Conservation (phyloP, 2,113 vertebrate species). For the Martes martes region DNA sequence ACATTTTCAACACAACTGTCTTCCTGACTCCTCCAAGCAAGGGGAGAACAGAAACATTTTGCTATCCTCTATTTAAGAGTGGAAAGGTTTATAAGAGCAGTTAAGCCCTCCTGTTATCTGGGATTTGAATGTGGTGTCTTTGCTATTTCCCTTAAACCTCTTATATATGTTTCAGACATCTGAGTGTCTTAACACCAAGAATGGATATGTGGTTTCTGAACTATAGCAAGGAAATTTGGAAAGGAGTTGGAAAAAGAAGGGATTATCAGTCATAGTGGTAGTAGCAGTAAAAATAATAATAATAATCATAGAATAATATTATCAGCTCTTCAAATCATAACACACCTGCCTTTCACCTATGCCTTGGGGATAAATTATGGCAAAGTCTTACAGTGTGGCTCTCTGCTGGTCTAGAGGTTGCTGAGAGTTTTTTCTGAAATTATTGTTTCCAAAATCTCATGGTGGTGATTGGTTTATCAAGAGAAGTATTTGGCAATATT, state of each 20-base stretch:
- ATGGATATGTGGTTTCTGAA: background rate
- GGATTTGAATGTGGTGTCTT: background rate
- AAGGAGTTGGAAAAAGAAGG: background rate
- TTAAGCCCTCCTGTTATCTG: background rate
- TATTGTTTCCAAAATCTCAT: background rate
- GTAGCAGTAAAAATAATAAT: background rate
- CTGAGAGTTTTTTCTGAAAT: background rate
- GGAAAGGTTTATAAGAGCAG: background rate
- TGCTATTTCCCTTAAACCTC: background rate
- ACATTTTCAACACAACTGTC: background rate
- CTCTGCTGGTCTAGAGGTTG: background rate
- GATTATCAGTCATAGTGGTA: background rate
- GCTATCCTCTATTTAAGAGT: background rate
- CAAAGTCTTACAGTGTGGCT: background rate
- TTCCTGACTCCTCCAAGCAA: background rate
- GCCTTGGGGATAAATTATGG: background rate
- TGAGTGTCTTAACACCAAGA: background rate
- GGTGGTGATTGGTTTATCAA: background rate
- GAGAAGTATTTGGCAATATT: background rate
- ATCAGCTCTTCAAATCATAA: background rate
- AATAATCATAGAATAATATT: background rate
- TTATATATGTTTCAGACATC: background rate
- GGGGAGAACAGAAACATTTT: background rate
- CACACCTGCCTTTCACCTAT: background rate
- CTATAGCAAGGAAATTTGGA: background rate